Evolutionary conservation across 2,113 vertebrate species (phyloP), one percentile per base, ranked within the genome.

Genomic region (Tursiops truncatus): DNA sequence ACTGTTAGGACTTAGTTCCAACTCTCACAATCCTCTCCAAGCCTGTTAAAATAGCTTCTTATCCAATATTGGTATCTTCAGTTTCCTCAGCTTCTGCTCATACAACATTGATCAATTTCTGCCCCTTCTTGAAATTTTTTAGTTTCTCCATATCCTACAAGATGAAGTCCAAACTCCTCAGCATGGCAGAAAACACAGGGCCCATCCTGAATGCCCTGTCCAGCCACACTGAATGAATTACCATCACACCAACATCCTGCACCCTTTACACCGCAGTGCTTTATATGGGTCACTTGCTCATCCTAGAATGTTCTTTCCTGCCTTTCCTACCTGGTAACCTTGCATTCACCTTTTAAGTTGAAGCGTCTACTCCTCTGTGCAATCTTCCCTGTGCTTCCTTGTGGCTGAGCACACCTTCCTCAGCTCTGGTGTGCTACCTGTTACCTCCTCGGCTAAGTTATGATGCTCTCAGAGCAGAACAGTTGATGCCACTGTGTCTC

Each of bases 61-160:
- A 53, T 38, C 28, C 70, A 86, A 62, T 36, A 81, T 7, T 15
- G 47, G 12, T 31, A 4, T 62, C 2, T 56, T 88, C 31, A 60
- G 21, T 18, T 44, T 80, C 31, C 89, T 80, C n/a, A 60, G n/a
- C 4, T 71, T 53, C 70, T 36, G 20, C n/a, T 89, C 60, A 70
- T 11, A 60, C n/a, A 62, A 84, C 28, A 79, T 3, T 83, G 28
- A 84, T 84, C 44, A 81, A 71, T 80, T 86, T 73, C 36, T 90
- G 3, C 31, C 5, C 18, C 63, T 94, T 65, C 26, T 67, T 90
- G 58, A 96, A 94, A 77, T 38, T 50, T 36, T 95, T 65, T 80
- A 80, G 17, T 63, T 88, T 89, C 23, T 86, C 47, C 31, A 38
- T 12, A 90, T 53, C 53, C 63, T 77, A 77, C 23, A 93, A 68